Percentiles rank a stretch among this genome's conserved stretches.
Conservation (phyloP, 2,113 vertebrate genomes). For the Pogonocichla stellata region DNA sequence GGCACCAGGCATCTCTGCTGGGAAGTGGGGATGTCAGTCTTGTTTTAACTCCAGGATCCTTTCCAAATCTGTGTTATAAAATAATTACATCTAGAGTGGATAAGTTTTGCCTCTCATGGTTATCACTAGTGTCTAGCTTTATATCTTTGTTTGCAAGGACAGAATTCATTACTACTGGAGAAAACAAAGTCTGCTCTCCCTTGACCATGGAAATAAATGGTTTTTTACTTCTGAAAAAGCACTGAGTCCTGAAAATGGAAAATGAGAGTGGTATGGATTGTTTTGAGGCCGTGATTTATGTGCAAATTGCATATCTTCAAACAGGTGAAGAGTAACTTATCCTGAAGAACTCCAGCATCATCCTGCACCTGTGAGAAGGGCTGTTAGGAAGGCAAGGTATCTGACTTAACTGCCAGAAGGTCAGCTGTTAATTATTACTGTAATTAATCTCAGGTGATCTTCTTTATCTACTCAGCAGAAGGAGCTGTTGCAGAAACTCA, state of each 20-base stretch:
- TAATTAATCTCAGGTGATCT: not conserved
- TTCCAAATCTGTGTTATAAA: not conserved
- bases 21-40: not conserved
- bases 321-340: not conserved
- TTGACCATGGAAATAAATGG: not conserved
- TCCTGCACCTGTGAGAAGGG: not conserved
- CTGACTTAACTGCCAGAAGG: not conserved
- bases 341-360: not conserved
- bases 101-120: not conserved
- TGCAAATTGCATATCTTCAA: not conserved
- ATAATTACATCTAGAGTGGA: not conserved
- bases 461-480: not conserved
- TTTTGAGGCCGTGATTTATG: not conserved
- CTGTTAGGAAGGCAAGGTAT: not conserved
- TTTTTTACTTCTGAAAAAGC: not conserved
- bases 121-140: not conserved
- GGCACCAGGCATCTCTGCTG: not conserved
- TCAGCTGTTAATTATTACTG: conserved; percentile 1
- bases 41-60: not conserved
- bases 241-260: not conserved
- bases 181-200: not conserved
- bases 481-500: not conserved
- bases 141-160: not conserved
- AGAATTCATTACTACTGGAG: not conserved
- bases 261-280: not conserved